Base-by-base conservation (phyloP, 2,888 invertebrate species). In the Sesia bembeciformis region DNA sequence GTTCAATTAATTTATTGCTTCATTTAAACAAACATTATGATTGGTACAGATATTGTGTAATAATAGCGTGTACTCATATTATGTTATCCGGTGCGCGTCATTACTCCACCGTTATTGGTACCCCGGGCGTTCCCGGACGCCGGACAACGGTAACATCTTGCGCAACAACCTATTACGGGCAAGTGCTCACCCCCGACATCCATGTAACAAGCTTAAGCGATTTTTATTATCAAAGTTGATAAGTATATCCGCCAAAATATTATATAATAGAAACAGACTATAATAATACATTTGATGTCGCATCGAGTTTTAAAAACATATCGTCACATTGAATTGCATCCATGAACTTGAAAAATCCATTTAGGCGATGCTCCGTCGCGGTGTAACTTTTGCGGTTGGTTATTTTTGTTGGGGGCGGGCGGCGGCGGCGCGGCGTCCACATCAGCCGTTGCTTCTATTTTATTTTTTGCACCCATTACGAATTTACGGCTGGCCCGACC, bases 401-500 rank as follows among this genome's bases (percentile, higher is more conserved):
- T 84, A 84, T 87, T 87, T 86, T 87, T 85, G 80, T 70, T 67
- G 64, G 23, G 39, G 50, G 66, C 64, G 64, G 52, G 40, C 51
- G 49, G 41, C 46, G 53, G 39, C 7, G 49, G 66, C 63, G 66
- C 64, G 66, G 66, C 68, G 68, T 70, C 70, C 74, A 67, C 74
- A 66, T 67, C 71, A 68, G 67, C 73, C 72, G 70, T 63, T 23
- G 23, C 58, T 66, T 64, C 76, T 72, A 77, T 81, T 87, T 84
- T 83, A 81, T 85, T 87, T 87, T 88, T 88, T 88, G 84, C 78
- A 68, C 72, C 85, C 87, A 87, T 87, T 88, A 87, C 86, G 81
- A 87, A 87, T 89, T 86, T 89, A 88, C 85, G 84, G 79, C 68
- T 72, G 68, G 78, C 72, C 78, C 76, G 78, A 73, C 81, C 77